Evolutionary conservation across 2,888 invertebrate genomes (phyloP), one percentile per base, ranked within the genome.

Genomic region (Koerneria pararmatus): DNA sequence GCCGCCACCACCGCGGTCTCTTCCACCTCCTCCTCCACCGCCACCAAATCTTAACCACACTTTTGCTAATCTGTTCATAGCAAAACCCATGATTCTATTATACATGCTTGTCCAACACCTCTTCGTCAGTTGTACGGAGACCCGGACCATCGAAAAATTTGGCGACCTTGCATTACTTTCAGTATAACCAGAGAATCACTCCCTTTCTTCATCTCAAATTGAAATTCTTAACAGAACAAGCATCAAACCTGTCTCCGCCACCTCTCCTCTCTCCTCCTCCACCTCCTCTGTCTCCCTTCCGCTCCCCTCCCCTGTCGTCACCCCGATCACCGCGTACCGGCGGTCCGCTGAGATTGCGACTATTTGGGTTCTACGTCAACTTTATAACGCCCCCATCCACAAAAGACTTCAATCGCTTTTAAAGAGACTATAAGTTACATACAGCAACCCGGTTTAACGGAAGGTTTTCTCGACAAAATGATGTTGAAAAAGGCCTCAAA

Each of bases 81-180:
- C 22, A 53, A 53, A 8, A 22, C 15, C 8, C 24, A 53, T 46
- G 11, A 19, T 46, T 11, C n/a, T 46, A 46, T 11, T 46, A 11
- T 46, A 46, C 11, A 11, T 53, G 22, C 22, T 6, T 22, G 22
- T n/a, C 53, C 22, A n/a, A 22, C 11, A 24, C 61, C 60, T 48
- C 60, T 49, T 29, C 60, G 48, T 4, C 61, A 32, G 8, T 51
- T 51, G 61, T 61, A 61, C n/a, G n/a, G n/a, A n/a, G n/a, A n/a
- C n/a, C n/a, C n/a, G n/a, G n/a, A n/a, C n/a, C n/a, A n/a, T n/a
- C n/a, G n/a, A n/a, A n/a, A n/a, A n/a, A n/a, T n/a, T n/a, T n/a
- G n/a, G n/a, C n/a, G n/a, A n/a, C n/a, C n/a, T n/a, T n/a, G n/a
- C n/a, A n/a, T n/a, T n/a, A n/a, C n/a, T n/a, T n/a, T n/a, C n/a